Base-by-base conservation (phyloP, 2,888 invertebrate species). In the Eupithecia subfuscata region DNA sequence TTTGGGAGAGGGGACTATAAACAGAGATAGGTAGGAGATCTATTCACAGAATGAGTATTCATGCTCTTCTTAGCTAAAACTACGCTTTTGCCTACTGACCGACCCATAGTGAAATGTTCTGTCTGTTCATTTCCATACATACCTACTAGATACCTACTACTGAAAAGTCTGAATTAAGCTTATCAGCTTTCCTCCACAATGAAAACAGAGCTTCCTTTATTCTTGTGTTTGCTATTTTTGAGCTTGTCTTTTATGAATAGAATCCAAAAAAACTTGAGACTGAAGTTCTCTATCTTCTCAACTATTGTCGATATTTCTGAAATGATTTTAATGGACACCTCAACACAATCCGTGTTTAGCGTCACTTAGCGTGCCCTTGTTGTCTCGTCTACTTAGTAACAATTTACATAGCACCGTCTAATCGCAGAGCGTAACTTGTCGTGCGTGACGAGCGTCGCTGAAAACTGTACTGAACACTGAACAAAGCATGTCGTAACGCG, bases 401-500 rank as follows among this genome's bases (percentile, higher is more conserved):
- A 82, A 82, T 84, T 84, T 79, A 77, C 81, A 79, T 63, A 77
- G 78, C 78, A 37, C n/a, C 22, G 52, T 73, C 65, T 68, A 37
- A 40, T 81, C 72, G 80, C 82, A 82, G 77, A 76, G 74, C 79
- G 80, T 83, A 84, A 85, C 84, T 82, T 83, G 81, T 83, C 80
- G 82, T 83, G 82, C 86, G 88, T 91, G 90, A 89, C 90, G 86
- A 80, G 79, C 78, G 78, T 82, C 69, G 74, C 87, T 86, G 86
- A 87, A 88, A 90, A 88, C 43, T 87, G 87, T 87, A 85, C 85
- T 67, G n/a, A 37, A 65, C 34, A 91, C 90, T 91, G 80, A 82
- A 82, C 80, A 92, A 90, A 89, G 89, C 88, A 86, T 87, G 85
- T 85, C 86, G 83, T 86, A 86, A 85, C 87, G 83, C 84, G 86